Evolutionary conservation across 1,140 invertebrate genomes (phyloP).

Genomic region (Ruditapes philippinarum): DNA sequence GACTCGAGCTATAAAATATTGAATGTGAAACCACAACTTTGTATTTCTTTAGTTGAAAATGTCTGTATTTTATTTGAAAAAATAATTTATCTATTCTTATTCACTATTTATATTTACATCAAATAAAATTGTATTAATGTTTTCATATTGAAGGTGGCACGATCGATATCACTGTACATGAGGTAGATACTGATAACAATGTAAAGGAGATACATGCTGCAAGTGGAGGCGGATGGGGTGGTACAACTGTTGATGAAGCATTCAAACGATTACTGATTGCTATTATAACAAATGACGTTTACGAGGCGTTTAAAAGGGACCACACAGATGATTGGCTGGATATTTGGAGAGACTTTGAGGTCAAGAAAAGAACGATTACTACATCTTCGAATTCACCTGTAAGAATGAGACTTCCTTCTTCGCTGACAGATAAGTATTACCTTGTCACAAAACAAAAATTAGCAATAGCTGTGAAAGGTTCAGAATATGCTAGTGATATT

Average conservation of each 20-base stretch:
- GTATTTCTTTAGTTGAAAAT: too few species aligned
- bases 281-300: neutral
- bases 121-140: too few species aligned
- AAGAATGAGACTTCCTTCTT: neutral
- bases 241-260: conserved; percentile 34
- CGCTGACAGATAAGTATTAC: neutral
- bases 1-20: too few species aligned
- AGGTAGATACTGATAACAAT: neutral
- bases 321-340: conserved; percentile 15
- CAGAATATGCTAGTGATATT: neutral
- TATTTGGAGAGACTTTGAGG: conserved; percentile 12
- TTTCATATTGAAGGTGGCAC: conserved; percentile 41
- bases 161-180: conserved; percentile 52
- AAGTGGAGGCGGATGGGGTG: conserved; percentile 28
- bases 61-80: neutral
- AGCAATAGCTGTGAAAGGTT: neutral
- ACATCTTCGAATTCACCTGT: neutral
- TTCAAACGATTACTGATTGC: neutral
- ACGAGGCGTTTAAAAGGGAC: neutral
- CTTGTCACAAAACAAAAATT: neutral
- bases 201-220: conserved; percentile 27
- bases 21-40: too few species aligned
- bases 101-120: neutral
- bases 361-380: neutral
- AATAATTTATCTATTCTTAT: neutral